Evolutionary conservation across 2,113 vertebrate species (phyloP), one percentile per base, ranked within the genome.

Genomic region (Emydocephalus ijimae): DNA sequence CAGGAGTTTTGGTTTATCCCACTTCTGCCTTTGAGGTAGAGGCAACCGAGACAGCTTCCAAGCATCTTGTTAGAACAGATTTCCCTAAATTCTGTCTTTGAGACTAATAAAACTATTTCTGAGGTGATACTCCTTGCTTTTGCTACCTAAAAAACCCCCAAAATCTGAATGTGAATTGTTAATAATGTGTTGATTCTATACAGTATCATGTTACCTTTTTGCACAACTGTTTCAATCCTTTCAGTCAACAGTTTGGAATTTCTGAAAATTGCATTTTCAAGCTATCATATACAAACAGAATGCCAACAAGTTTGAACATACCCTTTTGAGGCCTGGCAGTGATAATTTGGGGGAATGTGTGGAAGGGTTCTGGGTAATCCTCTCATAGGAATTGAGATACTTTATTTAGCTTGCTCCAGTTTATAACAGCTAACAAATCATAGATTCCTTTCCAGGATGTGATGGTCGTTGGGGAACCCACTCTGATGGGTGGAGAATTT

Each of bases 401-500:
- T 85, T 97, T 97, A 97, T 97, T 97, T 97, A 96, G 97, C 96
- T 97, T 96, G 96, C 96, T 97, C 96, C 97, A 97, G 96, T 97
- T 97, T 97, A 97, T 97, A 96, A 97, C 97, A 97, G 96, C 97
- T 98, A 98, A 98, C 98, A 98, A 96, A 98, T 98, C 96, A 97
- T 98, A 97, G 97, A 97, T 98, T 97, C 97, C 97, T 97, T 98
- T 97, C 97, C 98, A 99, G 99, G 99, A 99, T 95, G 99, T 99
- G 98, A 99, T 99, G 99, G 99, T 99, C 96, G 99, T 99, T 93
- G 99, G 99, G 95, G 99, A 99, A 97, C 99, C 99, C 94, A 99
- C 99, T 95, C 97, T 99, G 97, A 99, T 99, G 99, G 99, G 99
- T 91, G 99, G 99, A 93, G 99, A 99, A 97, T 99, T 99, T 91